phyloP scores from a whole-genome alignment of 92 coral and sea anemone species.

The Micromussa lordhowensis region DNA sequence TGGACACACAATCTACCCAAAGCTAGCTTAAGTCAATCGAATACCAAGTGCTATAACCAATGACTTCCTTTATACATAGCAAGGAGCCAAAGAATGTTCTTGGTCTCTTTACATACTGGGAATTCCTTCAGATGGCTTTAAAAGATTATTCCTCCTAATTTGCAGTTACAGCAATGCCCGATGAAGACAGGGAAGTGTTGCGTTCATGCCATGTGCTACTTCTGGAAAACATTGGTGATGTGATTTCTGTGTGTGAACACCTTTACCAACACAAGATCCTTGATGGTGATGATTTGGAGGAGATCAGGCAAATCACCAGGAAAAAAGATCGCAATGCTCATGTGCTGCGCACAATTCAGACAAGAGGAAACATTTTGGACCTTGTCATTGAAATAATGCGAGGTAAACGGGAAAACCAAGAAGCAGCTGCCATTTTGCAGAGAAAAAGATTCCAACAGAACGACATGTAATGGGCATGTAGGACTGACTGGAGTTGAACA shows the following conservation, averaged over 20 bases:
- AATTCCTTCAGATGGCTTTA: no score
- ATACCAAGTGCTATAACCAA: no score
- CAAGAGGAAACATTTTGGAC: conserved; percentile 38
- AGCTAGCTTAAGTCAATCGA: no score
- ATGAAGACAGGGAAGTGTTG: conserved; percentile 33
- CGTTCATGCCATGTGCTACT: conserved; percentile 13
- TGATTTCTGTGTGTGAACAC: not conserved
- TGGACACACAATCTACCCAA: no score
- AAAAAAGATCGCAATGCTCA: conserved; percentile 5
- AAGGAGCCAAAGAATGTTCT: no score
- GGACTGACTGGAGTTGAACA: not conserved
- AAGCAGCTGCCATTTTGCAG: conserved; percentile 31
- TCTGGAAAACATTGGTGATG: conserved; percentile 23
- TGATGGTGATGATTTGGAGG: not conserved
- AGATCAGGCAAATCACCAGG: not conserved
- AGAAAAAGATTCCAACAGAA: not conserved
- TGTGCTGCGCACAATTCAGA: conserved; percentile 4
- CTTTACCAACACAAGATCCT: conserved; percentile 35
- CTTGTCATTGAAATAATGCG: conserved; percentile 29
- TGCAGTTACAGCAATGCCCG: conserved; percentile 28
- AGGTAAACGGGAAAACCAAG: conserved; percentile 22
- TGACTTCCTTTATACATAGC: no score
- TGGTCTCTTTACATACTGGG: no score
- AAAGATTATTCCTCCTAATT: not conserved
- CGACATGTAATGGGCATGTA: not conserved